Conservation (phyloP, 2,113 vertebrate species). For the Oncorhynchus tshawytscha region DNA sequence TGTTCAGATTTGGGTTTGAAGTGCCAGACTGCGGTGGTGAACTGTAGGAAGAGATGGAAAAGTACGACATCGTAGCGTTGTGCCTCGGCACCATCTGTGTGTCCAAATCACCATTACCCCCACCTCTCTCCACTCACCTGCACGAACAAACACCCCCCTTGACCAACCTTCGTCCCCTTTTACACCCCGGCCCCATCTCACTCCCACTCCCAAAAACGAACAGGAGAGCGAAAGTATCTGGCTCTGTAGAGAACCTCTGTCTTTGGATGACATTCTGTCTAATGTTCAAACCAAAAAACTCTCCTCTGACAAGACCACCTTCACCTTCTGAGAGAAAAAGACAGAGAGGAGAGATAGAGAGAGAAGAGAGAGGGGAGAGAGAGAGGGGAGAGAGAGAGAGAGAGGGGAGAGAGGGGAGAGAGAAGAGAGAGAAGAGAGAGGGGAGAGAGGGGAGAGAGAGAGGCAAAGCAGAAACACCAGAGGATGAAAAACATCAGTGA, state of each 20-base stretch:
- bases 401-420: neutral
- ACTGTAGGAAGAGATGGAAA: slow-evolving; percentile 54
- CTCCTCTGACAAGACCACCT: neutral
- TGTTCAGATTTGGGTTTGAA: slow-evolving; percentile 27
- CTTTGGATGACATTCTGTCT: neutral
- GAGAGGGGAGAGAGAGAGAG: neutral
- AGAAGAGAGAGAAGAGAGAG: neutral
- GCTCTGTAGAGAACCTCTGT: neutral
- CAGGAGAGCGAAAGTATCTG: too few species aligned
- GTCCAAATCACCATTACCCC: slow-evolving; percentile 28
- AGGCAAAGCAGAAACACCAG: neutral
- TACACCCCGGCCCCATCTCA: neutral
- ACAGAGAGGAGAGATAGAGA: neutral
- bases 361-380: neutral
- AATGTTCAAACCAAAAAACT: neutral
- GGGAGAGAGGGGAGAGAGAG: neutral
- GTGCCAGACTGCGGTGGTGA: slow-evolving; percentile 58
- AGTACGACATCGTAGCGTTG: slow-evolving; percentile 50
- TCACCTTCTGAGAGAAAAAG: too few species aligned
- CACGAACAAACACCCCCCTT: neutral
- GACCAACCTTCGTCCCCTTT: neutral
- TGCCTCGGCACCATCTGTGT: slow-evolving; percentile 58
- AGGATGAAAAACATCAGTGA: slow-evolving; percentile 8
- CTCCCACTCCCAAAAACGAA: neutral
- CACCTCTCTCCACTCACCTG: slow-evolving; percentile 6